A percentile compares a stretch with the other conserved stretches of the same genome.
Evolutionary conservation across 2,888 invertebrate species (phyloP).

Genomic region (Limnephilus rhombicus): DNA sequence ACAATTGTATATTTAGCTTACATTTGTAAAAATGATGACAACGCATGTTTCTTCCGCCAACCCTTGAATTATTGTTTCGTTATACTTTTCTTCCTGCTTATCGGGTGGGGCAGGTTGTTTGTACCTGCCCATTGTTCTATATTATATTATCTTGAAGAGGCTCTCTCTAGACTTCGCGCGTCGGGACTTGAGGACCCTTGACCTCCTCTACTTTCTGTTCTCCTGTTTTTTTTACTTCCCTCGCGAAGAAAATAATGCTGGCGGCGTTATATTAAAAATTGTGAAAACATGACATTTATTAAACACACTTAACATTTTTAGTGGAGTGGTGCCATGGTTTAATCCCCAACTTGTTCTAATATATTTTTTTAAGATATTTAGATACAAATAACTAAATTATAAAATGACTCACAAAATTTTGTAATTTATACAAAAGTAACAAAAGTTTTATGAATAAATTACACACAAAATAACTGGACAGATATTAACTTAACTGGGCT

Average conservation of each 20-base stretch:
- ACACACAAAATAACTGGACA: no score
- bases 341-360: no score
- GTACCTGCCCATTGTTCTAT: neutral
- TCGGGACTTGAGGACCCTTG: neutral
- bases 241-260: neutral
- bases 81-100: neutral
- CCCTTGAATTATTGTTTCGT: neutral
- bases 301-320: neutral
- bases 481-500: no score
- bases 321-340: no score
- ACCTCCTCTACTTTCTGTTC: neutral
- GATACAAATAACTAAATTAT: no score
- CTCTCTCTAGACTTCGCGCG: slow-evolving; percentile 5
- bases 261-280: neutral
- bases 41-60: no score
- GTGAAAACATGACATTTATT: neutral
- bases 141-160: slow-evolving; percentile 4
- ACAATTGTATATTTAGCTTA: no score
- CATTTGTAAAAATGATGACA: no score
- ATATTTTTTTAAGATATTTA: no score
- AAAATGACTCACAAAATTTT: no score
- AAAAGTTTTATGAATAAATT: no score
- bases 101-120: neutral
- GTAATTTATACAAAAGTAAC: no score
- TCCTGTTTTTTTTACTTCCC: neutral